Percentiles rank a stretch among this genome's conserved stretches.
phyloP scores from a whole-genome alignment of 2,113 vertebrate species.

The Psilopsiagon aymara region DNA sequence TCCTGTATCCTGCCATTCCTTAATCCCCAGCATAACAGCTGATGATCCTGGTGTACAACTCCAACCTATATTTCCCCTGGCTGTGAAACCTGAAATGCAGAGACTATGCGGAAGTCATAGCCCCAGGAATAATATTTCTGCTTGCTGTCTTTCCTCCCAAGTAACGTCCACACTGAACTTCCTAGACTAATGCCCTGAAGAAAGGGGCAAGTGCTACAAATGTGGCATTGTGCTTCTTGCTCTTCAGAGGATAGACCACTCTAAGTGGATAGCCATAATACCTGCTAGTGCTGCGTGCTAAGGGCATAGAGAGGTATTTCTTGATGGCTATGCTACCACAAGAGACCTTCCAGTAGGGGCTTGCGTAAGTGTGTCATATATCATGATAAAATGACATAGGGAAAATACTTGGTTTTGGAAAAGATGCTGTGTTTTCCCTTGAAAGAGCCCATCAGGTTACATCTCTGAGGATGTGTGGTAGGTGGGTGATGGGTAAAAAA shows the following conservation, averaged over 20 bases:
- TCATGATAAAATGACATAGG: background rate
- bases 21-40: background rate
- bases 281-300: background rate
- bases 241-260: background rate
- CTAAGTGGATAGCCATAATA: background rate
- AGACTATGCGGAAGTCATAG: background rate
- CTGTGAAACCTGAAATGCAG: background rate
- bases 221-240: background rate
- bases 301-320: background rate
- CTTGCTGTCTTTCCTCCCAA: background rate
- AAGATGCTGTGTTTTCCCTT: background rate
- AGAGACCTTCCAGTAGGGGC: background rate
- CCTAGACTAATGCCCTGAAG: background rate
- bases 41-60: background rate
- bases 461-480: background rate
- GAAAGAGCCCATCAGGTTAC: background rate
- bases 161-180: rapidly evolving
- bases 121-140: background rate
- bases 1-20: background rate
- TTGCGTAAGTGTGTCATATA: background rate
- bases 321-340: background rate
- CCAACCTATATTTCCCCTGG: background rate
- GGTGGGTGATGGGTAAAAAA: background rate
- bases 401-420: background rate
- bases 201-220: background rate